These are phyloP conservation scores for Sciurus vulgaris DNA, from an alignment of 2,797 vertebrate genomes.

Conservation along the genomic window DNA sequence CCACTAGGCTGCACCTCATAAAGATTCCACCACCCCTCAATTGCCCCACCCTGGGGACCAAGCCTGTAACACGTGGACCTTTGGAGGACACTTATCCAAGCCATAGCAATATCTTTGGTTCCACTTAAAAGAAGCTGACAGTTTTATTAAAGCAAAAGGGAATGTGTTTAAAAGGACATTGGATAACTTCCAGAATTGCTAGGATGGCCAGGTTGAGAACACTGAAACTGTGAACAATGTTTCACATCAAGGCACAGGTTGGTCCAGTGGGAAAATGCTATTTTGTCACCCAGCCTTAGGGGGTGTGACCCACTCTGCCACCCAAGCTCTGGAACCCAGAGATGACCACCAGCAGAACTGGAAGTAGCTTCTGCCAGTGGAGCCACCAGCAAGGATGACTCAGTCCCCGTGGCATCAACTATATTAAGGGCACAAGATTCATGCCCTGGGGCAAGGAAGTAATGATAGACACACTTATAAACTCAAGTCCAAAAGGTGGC, in stretches of 20 bases:
- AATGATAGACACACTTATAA: neutral
- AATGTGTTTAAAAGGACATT: conserved; percentile 37
- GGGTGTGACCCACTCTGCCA: neutral
- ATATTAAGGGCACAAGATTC: neutral
- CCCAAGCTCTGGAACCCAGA: neutral
- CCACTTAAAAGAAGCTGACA: conserved; percentile 5
- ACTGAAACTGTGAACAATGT: neutral
- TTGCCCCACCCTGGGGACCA: neutral
- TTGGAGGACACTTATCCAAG: neutral
- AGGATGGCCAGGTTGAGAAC: neutral
- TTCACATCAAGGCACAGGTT: neutral
- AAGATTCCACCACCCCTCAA: neutral
- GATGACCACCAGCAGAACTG: neutral
- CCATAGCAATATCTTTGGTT: neutral
- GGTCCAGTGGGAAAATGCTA: neutral
- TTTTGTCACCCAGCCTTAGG: neutral
- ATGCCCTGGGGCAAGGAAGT: neutral
- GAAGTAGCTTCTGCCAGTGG: neutral
- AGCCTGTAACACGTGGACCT: neutral
- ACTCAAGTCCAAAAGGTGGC: neutral
- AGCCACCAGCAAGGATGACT: neutral
- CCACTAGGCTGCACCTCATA: neutral
- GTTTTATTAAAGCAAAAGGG: conserved; percentile 28
- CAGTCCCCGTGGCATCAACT: neutral
- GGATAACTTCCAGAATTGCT: neutral